A percentile compares a stretch with the other conserved stretches of the same genome.
Conservation (phyloP, 2,113 vertebrate species). For the Spea multiplicata region DNA sequence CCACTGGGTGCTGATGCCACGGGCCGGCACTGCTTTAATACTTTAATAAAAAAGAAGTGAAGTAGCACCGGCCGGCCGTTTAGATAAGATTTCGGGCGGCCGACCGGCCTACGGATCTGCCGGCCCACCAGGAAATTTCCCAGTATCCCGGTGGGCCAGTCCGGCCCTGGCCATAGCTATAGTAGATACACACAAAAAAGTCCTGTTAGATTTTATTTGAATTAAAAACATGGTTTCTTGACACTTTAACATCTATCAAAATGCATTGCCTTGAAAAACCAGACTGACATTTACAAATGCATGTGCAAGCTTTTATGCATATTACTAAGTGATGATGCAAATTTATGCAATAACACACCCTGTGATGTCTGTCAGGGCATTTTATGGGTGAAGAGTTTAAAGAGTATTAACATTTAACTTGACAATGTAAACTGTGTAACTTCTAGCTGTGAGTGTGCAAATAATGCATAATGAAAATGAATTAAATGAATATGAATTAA, state of each 20-base stretch:
- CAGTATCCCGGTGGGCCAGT: no score
- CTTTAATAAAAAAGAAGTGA: no score
- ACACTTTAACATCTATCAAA: slow-evolving; percentile 29
- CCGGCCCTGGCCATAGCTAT: no score
- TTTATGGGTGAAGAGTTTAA: slow-evolving; percentile 40
- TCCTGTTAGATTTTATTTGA: slow-evolving; percentile 10
- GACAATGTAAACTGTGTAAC: slow-evolving; percentile 38
- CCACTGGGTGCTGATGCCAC: no score
- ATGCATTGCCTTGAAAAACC: slow-evolving; percentile 15
- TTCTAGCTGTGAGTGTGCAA: slow-evolving; percentile 30
- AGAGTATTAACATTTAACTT: slow-evolving; percentile 35
- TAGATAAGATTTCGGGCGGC: no score
- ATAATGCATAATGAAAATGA: slow-evolving; percentile 34
- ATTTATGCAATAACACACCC: slow-evolving; percentile 46
- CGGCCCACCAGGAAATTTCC: no score
- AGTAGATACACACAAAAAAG: no score
- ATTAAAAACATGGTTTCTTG: slow-evolving; percentile 7
- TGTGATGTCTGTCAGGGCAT: slow-evolving; percentile 26
- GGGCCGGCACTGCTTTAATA: no score
- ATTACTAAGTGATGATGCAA: slow-evolving; percentile 32
- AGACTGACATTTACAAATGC: slow-evolving; percentile 40
- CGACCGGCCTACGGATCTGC: no score
- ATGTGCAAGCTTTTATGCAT: slow-evolving; percentile 40
- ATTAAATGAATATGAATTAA: slow-evolving; percentile 15
- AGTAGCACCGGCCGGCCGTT: no score